Evolutionary conservation across 2,797 vertebrate genomes (phyloP), one percentile per base, ranked within the genome.

Genomic region (Leptodactylus fallax): DNA sequence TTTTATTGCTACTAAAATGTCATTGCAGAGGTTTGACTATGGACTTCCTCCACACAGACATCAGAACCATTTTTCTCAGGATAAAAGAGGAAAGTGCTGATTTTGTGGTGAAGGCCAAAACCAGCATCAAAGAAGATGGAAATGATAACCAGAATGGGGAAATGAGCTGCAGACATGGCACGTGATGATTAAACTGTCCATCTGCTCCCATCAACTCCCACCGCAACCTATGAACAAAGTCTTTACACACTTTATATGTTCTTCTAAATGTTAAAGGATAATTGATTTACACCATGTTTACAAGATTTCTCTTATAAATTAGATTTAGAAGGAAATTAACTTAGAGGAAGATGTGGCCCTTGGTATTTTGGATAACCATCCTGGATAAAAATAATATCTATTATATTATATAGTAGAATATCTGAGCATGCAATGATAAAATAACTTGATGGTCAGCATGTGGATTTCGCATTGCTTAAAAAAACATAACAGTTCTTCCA

Each of bases 11-110:
- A 86, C 79, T 89, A 89, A 83, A 86, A 89, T 89, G 84, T 89
- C 83, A 85, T 81, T 88, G 79, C 82, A 81, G 83, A 76, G 84
- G 80, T 88, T 85, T 61, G 21, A 56, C 60, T 83, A 47, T 77
- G 27, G 83, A 81, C 71, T 89, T 81, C 84, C 83, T 78, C 11
- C 19, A 65, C 58, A 82, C 83, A 85, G 69, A 81, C 87, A 63
- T 76, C 83, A 76, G 65, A 85, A 81, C 67, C 71, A n/a, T 27
- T 76, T 81, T 72, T 82, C 61, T 76, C 60, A 74, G 76, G 84
- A 89, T 89, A 86, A 89, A 89, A 89, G 87, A 81, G 74, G 79
- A 81, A 79, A 82, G 87, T 88, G 87, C 82, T 88, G 87, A 88
- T 88, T 88, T 88, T 89, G 87, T 85, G 79, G 83, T 56, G 71